A percentile compares a stretch with the other conserved stretches of the same genome.
Conservation (phyloP, 2,888 invertebrate genomes). For the Byasa hedistus region DNA sequence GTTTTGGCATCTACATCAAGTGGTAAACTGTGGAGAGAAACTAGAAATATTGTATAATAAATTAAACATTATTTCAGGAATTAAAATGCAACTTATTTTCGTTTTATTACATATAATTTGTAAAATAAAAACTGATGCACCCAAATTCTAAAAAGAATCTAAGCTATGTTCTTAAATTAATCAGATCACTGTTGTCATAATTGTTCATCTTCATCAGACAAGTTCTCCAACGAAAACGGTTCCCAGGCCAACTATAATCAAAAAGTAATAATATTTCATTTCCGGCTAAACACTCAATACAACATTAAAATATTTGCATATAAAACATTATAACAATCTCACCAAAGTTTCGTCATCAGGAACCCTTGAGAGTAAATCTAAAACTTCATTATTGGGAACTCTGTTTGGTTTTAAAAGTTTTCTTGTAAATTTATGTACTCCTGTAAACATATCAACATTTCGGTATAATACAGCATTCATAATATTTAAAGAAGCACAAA, state of each 20-base stretch:
- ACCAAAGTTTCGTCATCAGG: slow-evolving; percentile 96
- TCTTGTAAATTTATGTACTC: slow-evolving; percentile 94
- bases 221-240: slow-evolving; percentile 53
- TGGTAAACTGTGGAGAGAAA: background rate
- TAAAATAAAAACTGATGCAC: background rate
- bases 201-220: slow-evolving; percentile 50
- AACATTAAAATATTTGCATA: background rate
- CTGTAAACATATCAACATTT: slow-evolving; percentile 41
- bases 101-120: background rate
- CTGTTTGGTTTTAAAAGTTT: slow-evolving; percentile 94
- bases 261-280: background rate
- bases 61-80: background rate
- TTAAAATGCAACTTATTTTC: background rate
- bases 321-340: slow-evolving; percentile 40
- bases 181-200: slow-evolving; percentile 36
- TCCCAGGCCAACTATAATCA: slow-evolving; percentile 59
- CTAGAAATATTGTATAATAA: background rate
- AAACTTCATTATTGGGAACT: slow-evolving; percentile 95
- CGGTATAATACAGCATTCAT: background rate
- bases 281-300: too few species aligned
- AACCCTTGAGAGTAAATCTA: slow-evolving; percentile 95
- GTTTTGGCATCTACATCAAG: too few species aligned
- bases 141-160: background rate
- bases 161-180: background rate
- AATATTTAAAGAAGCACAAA: slow-evolving; percentile 7